Evolutionary conservation across 1,140 invertebrate genomes (phyloP).

Genomic region (Oncopodura yosiiana): DNA sequence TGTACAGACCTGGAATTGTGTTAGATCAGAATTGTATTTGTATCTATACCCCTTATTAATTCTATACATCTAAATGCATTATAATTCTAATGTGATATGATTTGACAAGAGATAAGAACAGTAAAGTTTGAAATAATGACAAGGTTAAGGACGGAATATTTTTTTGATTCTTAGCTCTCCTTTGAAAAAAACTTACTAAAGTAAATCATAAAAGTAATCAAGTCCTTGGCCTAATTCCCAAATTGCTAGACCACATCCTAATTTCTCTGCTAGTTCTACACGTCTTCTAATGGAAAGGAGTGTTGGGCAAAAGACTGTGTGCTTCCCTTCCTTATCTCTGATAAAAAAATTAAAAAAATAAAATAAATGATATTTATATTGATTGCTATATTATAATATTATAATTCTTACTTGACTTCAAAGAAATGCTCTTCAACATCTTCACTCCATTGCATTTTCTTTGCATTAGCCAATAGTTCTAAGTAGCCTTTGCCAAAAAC

Average conservation of each 20-base stretch:
- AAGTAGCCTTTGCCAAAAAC: slow-evolving; percentile 70
- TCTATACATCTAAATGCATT: no score
- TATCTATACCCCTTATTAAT: no score
- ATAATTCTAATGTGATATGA: no score
- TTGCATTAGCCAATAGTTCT: slow-evolving; percentile 50
- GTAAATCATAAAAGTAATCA: slow-evolving; percentile 87
- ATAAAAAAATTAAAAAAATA: no score
- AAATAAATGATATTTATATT: slow-evolving; percentile 32
- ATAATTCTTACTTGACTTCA: slow-evolving; percentile 61
- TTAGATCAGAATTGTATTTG: no score
- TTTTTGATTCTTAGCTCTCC: no score
- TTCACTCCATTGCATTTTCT: slow-evolving; percentile 63
- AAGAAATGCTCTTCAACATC: slow-evolving; percentile 72
- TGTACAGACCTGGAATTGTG: no score
- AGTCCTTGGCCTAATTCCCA: slow-evolving; percentile 94
- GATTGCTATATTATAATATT: background rate
- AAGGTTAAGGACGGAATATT: no score
- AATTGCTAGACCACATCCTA: slow-evolving; percentile 75
- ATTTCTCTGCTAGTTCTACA: slow-evolving; percentile 63
- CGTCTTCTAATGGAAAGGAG: slow-evolving; percentile 70
- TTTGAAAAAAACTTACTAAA: slow-evolving; percentile 46
- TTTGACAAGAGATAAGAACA: no score
- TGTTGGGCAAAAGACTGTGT: slow-evolving; percentile 79
- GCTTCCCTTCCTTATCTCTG: slow-evolving; percentile 54
- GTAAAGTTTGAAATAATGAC: no score